A percentile compares a stretch with the other conserved stretches of the same genome.
phyloP scores from a whole-genome alignment of 2,888 invertebrate species.

The Achlya flavicornis region DNA sequence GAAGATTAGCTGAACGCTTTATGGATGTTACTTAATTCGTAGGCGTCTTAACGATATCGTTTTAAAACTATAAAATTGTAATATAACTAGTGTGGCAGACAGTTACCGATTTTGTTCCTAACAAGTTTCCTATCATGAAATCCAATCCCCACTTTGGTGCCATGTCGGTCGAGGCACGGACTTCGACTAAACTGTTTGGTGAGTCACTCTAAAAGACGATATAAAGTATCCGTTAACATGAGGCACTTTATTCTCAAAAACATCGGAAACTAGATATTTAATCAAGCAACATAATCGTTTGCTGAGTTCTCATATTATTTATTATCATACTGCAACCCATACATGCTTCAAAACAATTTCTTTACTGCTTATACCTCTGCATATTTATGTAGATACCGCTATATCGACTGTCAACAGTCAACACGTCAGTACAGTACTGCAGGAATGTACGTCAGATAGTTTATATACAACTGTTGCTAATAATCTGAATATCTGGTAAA shows the following conservation, averaged over 20 bases:
- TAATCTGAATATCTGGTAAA: slow-evolving; percentile 27
- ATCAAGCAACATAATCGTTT: not conserved
- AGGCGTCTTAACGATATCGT: slow-evolving; percentile 25
- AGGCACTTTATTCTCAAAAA: not conserved
- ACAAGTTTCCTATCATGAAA: slow-evolving; percentile 51
- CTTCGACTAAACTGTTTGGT: slow-evolving; percentile 36
- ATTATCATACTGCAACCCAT: not conserved
- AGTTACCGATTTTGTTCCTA: slow-evolving; percentile 44
- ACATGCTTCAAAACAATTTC: not conserved
- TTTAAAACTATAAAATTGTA: slow-evolving; percentile 6
- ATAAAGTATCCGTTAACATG: slow-evolving; percentile 30
- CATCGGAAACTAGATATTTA: not conserved
- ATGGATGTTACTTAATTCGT: slow-evolving; percentile 36
- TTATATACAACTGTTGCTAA: slow-evolving; percentile 11
- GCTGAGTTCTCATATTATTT: not conserved
- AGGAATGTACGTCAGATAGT: not conserved
- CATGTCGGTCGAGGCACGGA: slow-evolving; percentile 63
- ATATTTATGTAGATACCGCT: not conserved
- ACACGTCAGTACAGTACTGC: not conserved
- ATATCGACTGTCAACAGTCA: not conserved
- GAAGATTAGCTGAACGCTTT: slow-evolving; percentile 34
- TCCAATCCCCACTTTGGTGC: slow-evolving; percentile 61
- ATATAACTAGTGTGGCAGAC: not conserved
- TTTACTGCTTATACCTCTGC: not conserved
- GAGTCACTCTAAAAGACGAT: slow-evolving; percentile 49